Base-by-base conservation (phyloP, 2,113 vertebrate species). In the Coregonus clupeaformis region DNA sequence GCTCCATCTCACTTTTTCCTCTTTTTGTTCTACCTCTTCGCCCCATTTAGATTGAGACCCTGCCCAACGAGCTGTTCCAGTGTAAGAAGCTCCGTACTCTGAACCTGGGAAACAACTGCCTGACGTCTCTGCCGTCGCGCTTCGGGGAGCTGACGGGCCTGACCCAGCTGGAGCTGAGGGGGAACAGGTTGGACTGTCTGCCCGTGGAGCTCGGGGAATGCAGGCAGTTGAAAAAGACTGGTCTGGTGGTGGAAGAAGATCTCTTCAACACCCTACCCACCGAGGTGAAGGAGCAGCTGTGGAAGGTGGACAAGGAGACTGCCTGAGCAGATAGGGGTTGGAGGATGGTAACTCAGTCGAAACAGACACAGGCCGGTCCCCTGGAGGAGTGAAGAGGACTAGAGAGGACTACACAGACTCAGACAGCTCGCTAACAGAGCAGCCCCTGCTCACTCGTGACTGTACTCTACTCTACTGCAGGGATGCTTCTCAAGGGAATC, bases 121-220 rank as follows among this genome's bases (percentile, higher is more conserved):
- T 99, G 82, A 95, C 97, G 90, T 94, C 96, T 0, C 92, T 99
- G 64, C 96, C 97, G 0, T 98, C 98, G 0, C 91, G 97, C 12
- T 96, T 99, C 36, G 97, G 98, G 0, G 98, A 99, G 92, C 93
- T 99, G 84, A 96, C 93, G 0, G 95, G 90, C 42, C 91, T 99
- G 77, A 95, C 95, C 0, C 97, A 98, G 91, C 94, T 99, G 0
- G 98, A 99, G 91, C 95, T 99, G 29, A 91, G 97, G 22, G 97
- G 97, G 63, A 99, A 99, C 91, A 93, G 96, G 63, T 83, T 99
- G 82, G 98, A 99, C 89, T 95, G 96, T 84, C 94, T 99, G 74
- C 98, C 98, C 0, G 97, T 99, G 82, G 98, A 99, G 92, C 94
- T 99, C 72, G 96, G 96, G 1, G 98, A 99, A 64, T 99, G 98